Base-by-base conservation (phyloP, 2,797 vertebrate genomes). In the Arnoldichthys spilopterus region DNA sequence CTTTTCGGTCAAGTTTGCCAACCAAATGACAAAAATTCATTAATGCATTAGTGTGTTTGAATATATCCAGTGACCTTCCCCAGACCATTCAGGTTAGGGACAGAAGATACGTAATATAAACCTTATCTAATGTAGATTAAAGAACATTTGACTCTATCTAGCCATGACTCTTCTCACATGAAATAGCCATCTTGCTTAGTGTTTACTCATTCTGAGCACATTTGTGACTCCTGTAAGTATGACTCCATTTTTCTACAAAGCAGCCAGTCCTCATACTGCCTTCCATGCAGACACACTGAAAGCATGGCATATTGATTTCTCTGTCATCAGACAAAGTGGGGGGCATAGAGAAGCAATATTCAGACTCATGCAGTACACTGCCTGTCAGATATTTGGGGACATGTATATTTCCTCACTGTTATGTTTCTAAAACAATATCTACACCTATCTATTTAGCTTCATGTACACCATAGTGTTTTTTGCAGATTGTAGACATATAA, bases 1-100 rank as follows among this genome's bases (percentile, higher is more conserved):
- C 80, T 74, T 68, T 43, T 12, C 5, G 7, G 75, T 68, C 69
- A 59, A 51, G 75, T 54, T 28, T 45, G 32, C 18, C 34, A 8
- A 59, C 4, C n/a, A 6, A 45, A 24, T 49, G 30, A 78, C 51
- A 40, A 26, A 62, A 62, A 59, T 74, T 24, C 20, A 13, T 49
- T 68, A 30, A 54, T 68, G 63, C 28, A 54, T n/a, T 54, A 59
- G 45, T 16, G 22, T 69, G 18, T 26, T 24, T 2, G n/a, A 47
- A 30, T 34, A 20, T 2, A 66, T 26, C 18, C 12, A 24, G 59
- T 8, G 24, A 47, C 26, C 28, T 47, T 28, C 26, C 26, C 8
- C 59, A 6, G 2, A 34, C 15, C 24, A 30, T 49, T 68, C n/a
- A 49, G 22, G 13, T 26, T 26, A 43, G 24, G 13, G 22, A 20